Evolutionary conservation across 2,797 vertebrate genomes (phyloP).

Genomic region (Aplochiton taeniatus): DNA sequence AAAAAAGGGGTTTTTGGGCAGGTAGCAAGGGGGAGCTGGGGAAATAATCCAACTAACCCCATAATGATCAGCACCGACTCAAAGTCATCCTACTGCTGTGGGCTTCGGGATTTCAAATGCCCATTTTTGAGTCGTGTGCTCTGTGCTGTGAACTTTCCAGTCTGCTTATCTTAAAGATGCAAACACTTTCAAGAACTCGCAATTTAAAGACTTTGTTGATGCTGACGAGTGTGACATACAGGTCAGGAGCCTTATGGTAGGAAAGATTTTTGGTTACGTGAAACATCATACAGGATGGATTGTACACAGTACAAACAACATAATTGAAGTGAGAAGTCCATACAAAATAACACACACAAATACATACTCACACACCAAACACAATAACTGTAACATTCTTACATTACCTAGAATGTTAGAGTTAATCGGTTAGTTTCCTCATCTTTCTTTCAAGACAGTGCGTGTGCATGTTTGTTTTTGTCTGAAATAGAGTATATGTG

Average conservation of each 20-base stretch:
- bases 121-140: not conserved
- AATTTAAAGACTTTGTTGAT: not conserved
- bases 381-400: not conserved
- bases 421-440: constrained; percentile 1
- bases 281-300: too few species aligned
- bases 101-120: not conserved
- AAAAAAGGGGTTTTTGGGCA: constrained; percentile 16
- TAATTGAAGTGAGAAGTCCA: not conserved
- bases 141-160: not conserved
- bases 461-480: not conserved
- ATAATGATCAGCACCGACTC: not conserved
- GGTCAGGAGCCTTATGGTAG: too few species aligned
- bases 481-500: not conserved
- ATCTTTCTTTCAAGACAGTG: not conserved
- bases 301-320: too few species aligned
- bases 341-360: constrained; percentile 27
- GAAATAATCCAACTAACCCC: constrained; percentile 27
- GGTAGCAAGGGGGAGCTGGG: constrained; percentile 41
- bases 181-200: not conserved
- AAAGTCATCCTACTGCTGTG: not conserved
- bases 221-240: too few species aligned
- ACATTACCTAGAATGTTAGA: not conserved
- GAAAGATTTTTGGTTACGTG: too few species aligned
- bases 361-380: constrained; percentile 24
- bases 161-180: not conserved